phyloP scores from a whole-genome alignment of 1,140 invertebrate genomes.

The Drosophila nebulosa region DNA sequence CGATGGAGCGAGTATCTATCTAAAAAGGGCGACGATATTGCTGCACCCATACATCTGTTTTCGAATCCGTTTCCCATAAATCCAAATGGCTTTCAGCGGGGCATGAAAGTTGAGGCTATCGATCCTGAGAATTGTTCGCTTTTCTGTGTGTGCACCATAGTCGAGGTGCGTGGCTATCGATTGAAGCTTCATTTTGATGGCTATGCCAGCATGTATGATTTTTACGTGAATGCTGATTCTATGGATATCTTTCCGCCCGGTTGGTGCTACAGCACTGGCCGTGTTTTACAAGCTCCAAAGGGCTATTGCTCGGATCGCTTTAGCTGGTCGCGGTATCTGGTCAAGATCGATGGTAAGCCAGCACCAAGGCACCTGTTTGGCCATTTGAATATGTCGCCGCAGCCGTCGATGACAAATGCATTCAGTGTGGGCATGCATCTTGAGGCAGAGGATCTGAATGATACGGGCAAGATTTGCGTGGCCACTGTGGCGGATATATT shows the following conservation, averaged over 20 bases:
- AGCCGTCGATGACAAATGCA: constrained; percentile 34
- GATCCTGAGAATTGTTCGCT: constrained; percentile 94
- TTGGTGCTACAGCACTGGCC: constrained; percentile 93
- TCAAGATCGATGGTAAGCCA: constrained; percentile 87
- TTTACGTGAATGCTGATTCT: constrained; percentile 96
- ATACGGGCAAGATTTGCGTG: constrained; percentile 92
- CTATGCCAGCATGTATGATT: constrained; percentile 94
- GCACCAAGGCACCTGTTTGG: constrained; percentile 91
- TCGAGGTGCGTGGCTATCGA: constrained; percentile 91
- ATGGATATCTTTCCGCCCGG: constrained; percentile 95
- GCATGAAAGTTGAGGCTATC: constrained; percentile 96
- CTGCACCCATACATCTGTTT: constrained; percentile 89
- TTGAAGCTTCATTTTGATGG: constrained; percentile 96
- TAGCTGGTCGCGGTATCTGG: constrained; percentile 92
- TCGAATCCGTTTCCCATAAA: constrained; percentile 88
- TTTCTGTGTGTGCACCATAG: constrained; percentile 93
- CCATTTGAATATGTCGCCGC: constrained; percentile 78
- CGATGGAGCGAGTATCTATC: constrained; percentile 69
- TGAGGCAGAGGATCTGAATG: constrained; percentile 96
- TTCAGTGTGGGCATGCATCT: constrained; percentile 92
- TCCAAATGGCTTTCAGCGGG: constrained; percentile 89
- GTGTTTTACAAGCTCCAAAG: constrained; percentile 88
- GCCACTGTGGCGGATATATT: constrained; percentile 92
- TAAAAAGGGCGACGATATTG: constrained; percentile 29
- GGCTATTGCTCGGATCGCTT: constrained; percentile 86